These are phyloP conservation scores for Dinoponera quadriceps DNA, from an alignment of 1,140 invertebrate genomes.

Conservation along the genomic window DNA sequence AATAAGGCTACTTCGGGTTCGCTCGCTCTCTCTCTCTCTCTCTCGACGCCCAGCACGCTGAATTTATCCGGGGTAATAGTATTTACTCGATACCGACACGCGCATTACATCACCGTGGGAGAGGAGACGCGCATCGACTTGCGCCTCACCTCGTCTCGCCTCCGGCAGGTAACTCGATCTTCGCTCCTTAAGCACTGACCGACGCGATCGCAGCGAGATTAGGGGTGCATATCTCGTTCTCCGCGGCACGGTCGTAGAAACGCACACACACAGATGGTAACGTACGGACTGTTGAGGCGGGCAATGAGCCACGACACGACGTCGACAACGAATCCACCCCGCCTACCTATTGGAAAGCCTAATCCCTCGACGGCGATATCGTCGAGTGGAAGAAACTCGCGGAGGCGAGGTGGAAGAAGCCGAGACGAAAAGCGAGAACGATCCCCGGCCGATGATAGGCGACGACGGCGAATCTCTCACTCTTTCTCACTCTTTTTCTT, in stretches of 20 bases:
- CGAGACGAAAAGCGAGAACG: conserved; percentile 51
- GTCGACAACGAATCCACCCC: conserved; percentile 46
- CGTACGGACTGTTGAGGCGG: conserved; percentile 36
- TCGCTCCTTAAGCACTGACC: background rate
- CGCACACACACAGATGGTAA: conserved; percentile 20
- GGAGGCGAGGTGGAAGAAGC: conserved; percentile 45
- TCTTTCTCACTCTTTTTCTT: conserved; percentile 2
- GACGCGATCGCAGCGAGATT: conserved; percentile 50
- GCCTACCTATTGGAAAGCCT: conserved; percentile 62
- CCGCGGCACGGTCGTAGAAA: conserved; percentile 25
- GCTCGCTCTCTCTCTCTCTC: background rate
- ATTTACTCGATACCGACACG: background rate
- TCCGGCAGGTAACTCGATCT: conserved; percentile 10
- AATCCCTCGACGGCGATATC: conserved; percentile 46
- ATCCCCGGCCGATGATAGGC: conserved; percentile 36
- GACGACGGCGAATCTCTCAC: conserved; percentile 27
- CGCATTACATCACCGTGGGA: background rate
- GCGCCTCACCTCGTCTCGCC: conserved; percentile 3
- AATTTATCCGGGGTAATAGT: conserved; percentile 10
- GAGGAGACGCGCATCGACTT: background rate
- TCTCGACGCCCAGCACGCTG: background rate
- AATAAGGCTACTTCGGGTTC: background rate
- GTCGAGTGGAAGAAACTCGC: conserved; percentile 44
- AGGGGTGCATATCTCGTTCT: conserved; percentile 11
- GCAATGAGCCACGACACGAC: conserved; percentile 60